A percentile compares a stretch with the other conserved stretches of the same genome.
phyloP scores from a whole-genome alignment of 2,113 vertebrate genomes.

The Malurus melanocephalus region DNA sequence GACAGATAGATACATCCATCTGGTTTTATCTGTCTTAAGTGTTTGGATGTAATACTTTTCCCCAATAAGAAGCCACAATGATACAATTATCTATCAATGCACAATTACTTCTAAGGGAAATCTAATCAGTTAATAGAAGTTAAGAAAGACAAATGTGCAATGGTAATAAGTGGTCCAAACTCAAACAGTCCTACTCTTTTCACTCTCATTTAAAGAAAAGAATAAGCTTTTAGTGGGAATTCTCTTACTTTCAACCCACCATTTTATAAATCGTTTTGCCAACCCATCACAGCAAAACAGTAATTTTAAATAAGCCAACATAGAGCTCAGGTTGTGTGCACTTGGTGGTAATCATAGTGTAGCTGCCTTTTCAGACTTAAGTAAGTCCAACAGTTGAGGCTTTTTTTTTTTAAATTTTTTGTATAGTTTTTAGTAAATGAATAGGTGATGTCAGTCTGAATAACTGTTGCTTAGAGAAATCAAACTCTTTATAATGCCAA shows the following conservation, averaged over 20 bases:
- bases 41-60: conserved; percentile 57
- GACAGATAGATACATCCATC: conserved; percentile 23
- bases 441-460: conserved; percentile 66
- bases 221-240: conserved; percentile 61
- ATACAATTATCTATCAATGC: conserved; percentile 62
- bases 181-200: conserved; percentile 20
- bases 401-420: conserved; percentile 30
- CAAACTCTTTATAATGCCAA: conserved; percentile 54
- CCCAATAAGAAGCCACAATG: conserved; percentile 47
- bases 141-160: conserved; percentile 67
- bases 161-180: conserved; percentile 65
- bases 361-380: conserved; percentile 66
- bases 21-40: conserved; percentile 38
- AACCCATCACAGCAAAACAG: conserved; percentile 74
- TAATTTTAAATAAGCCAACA: conserved; percentile 75
- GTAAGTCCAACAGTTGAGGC: conserved; percentile 68
- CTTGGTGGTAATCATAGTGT: conserved; percentile 73
- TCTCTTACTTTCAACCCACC: conserved; percentile 67
- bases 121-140: conserved; percentile 65
- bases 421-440: conserved; percentile 64
- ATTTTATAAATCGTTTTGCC: conserved; percentile 77
- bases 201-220: conserved; percentile 57
- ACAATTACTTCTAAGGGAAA: conserved; percentile 54
- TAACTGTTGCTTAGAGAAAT: conserved; percentile 62
- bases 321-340: conserved; percentile 64